Evolutionary conservation across 2,797 vertebrate species (phyloP).

Genomic region (Anas flavirostris): DNA sequence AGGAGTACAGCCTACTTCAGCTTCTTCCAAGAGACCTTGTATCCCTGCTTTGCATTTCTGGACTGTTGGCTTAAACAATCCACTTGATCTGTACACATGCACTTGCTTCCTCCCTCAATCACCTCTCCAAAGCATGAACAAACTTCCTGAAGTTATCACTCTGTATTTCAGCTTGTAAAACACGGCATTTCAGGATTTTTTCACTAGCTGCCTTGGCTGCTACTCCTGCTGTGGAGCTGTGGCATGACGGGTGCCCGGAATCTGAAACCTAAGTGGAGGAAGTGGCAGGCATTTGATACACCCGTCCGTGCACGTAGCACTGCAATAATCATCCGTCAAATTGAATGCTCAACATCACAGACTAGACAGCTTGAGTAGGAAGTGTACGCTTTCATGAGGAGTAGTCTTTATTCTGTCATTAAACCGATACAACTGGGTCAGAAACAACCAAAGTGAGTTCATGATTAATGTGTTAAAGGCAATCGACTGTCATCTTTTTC

Average conservation of each 20-base stretch:
- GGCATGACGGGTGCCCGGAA: accelerated
- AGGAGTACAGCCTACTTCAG: not conserved
- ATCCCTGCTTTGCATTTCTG: not conserved
- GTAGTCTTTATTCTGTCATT: not conserved
- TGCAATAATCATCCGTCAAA: not conserved
- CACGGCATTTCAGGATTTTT: not conserved
- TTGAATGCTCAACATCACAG: not conserved
- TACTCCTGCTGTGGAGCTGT: not conserved
- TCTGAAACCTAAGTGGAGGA: not conserved
- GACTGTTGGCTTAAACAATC: not conserved
- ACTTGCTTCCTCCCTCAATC: not conserved
- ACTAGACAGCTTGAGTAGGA: not conserved
- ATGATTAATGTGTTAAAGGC: not conserved
- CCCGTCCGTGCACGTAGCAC: not conserved
- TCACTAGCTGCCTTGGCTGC: not conserved
- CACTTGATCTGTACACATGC: not conserved
- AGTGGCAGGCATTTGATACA: not conserved
- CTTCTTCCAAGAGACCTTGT: not conserved
- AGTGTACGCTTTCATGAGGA: not conserved
- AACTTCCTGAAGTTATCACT: constrained; percentile 9
- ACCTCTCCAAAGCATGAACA: not conserved
- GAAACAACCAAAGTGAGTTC: not conserved
- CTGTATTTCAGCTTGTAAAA: constrained; percentile 21
- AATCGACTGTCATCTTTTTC: not conserved
- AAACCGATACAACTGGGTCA: not conserved